Evolutionary conservation across 2,888 invertebrate genomes (phyloP), one percentile per base, ranked within the genome.

Genomic region (Dascillus cervinus): DNA sequence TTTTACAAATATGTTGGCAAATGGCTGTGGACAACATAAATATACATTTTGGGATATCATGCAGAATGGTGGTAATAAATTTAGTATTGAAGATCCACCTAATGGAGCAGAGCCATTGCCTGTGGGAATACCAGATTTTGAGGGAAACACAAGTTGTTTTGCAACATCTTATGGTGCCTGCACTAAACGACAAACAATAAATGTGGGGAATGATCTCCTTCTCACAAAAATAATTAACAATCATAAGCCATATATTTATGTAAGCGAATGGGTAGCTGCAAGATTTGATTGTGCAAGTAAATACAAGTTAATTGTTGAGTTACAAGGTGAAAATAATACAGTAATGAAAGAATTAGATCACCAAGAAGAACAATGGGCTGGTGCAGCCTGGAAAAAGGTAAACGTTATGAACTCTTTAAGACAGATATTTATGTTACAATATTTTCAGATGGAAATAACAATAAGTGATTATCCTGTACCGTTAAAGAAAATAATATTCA

Each of bases 381-480:
- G 60, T 20, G 43, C 47, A 13, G 41, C 47, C 10, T 69, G 69
- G 69, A 42, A 55, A 37, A 53, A 59, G 46, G 61, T 61, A 43
- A 37, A 25, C 27, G 13, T 12, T 17, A 17, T 17, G 17, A 4
- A 17, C 4, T 17, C 8, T 17, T 17, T 17, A 4, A 17, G 5
- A 6, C 8, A 17, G 4, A 17, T 6, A 17, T 6, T 8, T 17
- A 17, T 8, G 8, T 6, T 6, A 17, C 17, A 29, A 17, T 17
- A 6, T 6, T 17, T 17, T 54, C 46, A 75, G 74, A 55, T 69
- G 4, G 62, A 62, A 32, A 61, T 75, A 39, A 54, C 55, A 22
- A 71, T 77, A 41, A 48, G 58, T 32, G 54, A 70, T 17, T 77
- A 77, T 53, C 67, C 69, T 3, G 49, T 55, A 11, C 70, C 71